Evolutionary conservation across 1,140 invertebrate genomes (phyloP), one percentile per base, ranked within the genome.

Genomic region (Ceratosolen solmsi): DNA sequence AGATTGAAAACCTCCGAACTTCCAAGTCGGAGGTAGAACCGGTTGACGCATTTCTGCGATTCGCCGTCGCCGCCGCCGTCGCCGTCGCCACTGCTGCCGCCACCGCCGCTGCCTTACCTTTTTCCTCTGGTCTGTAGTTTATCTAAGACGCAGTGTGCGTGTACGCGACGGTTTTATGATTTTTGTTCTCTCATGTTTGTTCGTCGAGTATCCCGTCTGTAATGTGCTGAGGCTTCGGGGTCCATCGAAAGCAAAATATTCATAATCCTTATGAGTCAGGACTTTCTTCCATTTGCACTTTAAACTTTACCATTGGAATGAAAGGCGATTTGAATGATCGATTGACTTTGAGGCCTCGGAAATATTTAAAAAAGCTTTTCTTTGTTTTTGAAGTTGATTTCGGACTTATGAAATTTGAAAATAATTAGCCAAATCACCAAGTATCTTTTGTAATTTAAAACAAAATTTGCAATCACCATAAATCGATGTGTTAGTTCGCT

Each of bases 1-100:
- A 70, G 77, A 79, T 79, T 71, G 77, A 79, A 79, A 79, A 79
- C 46, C 77, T 38, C 77, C 77, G 65, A 79, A 79, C 65, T 79
- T 79, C 77, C 77, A 79, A 79, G 65, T 79, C 65, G 70, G 77
- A 60, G 65, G 30, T n/a, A 58, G 36, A 70, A 79, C 49, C 77
- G 65, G 77, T 79, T 38, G 65, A 25, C 74, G 22, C 33, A 75
- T 68, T 38, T 68, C 33, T 68, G 63, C 33, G 33, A 68, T 38
- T 68, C 33, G 15, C 33, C 33, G 33, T 17, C 11, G 30, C 25
- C 41, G 5, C 13, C 15, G n/a, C 60, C 30, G 27, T 11, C 11
- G 30, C 60, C 25, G 70, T 27, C 74, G 74, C 38, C 33, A 11
- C 33, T 25, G 33, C 8, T 4, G 30, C 25, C 41, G 5, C 13